These are phyloP conservation scores for Pseudochirops cupreus DNA, from an alignment of 2,797 vertebrate genomes.

Conservation along the genomic window DNA sequence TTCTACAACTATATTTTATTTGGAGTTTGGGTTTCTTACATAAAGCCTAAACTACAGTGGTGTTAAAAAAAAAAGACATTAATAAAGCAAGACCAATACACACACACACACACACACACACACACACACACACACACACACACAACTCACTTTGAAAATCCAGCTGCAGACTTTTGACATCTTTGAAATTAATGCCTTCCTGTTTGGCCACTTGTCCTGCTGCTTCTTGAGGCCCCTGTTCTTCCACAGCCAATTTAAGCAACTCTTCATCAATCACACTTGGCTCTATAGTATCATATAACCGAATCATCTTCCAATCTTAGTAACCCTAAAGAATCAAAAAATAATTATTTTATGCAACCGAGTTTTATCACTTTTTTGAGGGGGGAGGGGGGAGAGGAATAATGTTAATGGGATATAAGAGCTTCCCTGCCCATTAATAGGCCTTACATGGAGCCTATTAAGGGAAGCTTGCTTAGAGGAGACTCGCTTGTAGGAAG, in stretches of 20 bases:
- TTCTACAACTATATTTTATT: not conserved
- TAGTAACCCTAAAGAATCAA: constrained; percentile 29
- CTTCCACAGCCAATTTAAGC: constrained; percentile 85
- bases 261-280: constrained; percentile 88
- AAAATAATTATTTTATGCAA: not conserved
- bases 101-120: not conserved
- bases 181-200: constrained; percentile 85
- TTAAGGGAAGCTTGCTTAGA: too few relatives aligned
- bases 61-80: not conserved
- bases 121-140: not conserved
- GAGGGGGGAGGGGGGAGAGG: not conserved
- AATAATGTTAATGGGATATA: too few relatives aligned
- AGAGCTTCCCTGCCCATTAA: too few relatives aligned
- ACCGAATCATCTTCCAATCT: constrained; percentile 80
- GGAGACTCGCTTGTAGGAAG: too few relatives aligned
- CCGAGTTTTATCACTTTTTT: not conserved
- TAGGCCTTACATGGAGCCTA: too few relatives aligned
- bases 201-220: constrained; percentile 78
- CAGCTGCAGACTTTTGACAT: constrained; percentile 87
- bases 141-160: constrained; percentile 89
- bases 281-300: constrained; percentile 77
- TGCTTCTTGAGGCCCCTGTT: constrained; percentile 84
- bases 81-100: not conserved
- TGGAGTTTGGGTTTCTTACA: not conserved
- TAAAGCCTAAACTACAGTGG: not conserved